These are phyloP conservation scores for Drosophila yakuba DNA, from an alignment of 1,140 invertebrate species.

Conservation along the genomic window DNA sequence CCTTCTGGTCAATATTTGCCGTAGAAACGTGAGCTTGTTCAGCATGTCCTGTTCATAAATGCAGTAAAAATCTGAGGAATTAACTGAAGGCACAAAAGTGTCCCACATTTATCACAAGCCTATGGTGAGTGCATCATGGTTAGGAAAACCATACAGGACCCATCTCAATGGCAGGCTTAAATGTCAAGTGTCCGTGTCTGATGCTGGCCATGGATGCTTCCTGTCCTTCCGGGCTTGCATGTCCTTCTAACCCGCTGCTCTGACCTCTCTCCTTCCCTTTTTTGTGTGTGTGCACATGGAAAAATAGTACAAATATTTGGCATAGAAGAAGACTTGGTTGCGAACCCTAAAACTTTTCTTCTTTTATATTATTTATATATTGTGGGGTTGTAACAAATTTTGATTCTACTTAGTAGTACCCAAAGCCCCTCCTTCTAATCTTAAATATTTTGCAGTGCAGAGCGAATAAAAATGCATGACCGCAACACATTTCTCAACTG, in stretches of 20 bases:
- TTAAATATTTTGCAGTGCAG: constrained; percentile 8
- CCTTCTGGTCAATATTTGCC: constrained; percentile 51
- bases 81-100: constrained; percentile 33
- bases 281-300: constrained; percentile 8
- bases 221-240: constrained; percentile 30
- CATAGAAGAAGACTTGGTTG: too few relatives aligned
- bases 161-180: constrained; percentile 28
- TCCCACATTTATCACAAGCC: constrained; percentile 11
- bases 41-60: constrained; percentile 40
- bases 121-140: constrained; percentile 3
- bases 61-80: constrained; percentile 22
- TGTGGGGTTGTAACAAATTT: too few relatives aligned
- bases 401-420: too few relatives aligned
- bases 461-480: constrained; percentile 75
- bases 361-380: too few relatives aligned
- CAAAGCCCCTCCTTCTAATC: too few relatives aligned
- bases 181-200: constrained; percentile 38
- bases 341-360: too few relatives aligned
- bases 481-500: constrained; percentile 72
- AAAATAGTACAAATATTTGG: neutral
- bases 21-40: constrained; percentile 19
- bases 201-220: constrained; percentile 29
- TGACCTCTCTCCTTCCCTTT: neutral
- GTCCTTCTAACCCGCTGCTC: constrained; percentile 17
- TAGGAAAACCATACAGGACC: constrained; percentile 14